Evolutionary conservation across 92 coral and sea anemone species (phyloP), one percentile per base, ranked within the genome.

Genomic region (Anthopleura xanthogrammica): DNA sequence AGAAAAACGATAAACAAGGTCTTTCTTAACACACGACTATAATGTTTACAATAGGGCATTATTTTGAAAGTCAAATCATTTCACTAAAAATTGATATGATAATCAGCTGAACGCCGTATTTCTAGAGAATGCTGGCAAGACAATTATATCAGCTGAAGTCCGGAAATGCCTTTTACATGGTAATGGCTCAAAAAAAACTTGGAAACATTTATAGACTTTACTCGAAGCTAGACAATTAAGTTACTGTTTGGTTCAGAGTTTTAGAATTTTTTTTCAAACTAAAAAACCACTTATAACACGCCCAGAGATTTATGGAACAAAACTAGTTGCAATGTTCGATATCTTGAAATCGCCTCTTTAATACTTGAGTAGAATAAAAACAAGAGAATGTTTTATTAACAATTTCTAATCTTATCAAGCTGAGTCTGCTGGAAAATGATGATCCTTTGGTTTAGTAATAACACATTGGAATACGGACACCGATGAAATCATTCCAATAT

Each of bases 21-120:
- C 41, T 36, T 68, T 36, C 74, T 68, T 68, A 8, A 36, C 16
- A 24, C 29, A 68, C 41, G 16, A 62, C 70, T 68, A 20, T 20
- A 64, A 7, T 68, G 74, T 68, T 9, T 68, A 68, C 36, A 68
- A 8, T 23, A 23, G 17, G 4, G 3, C 11, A 19, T 62, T 36
- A 68, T 68, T 68, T 68, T 68, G 74, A 68, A 68, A 68, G 41
- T 68, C 74, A 68, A 68, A 68, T 68, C 29, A 62, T 20, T 68
- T 24, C 74, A 68, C 16, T 23, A 9, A 23, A 60, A 65, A 65
- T 7, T 68, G 42, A 68, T 68, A 13, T n/a, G 16, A n/a, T 23
- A 36, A 62, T 19, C 6, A 22, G 22, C 29, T 62, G 12, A 62
- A 62, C 3, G 70, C 65, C 19, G 74, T 36, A 29, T 68, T 68